Evolutionary conservation across 53 echinoderm and acorn worm genomes (phyloP).

Genomic region (Crossaster papposus): DNA sequence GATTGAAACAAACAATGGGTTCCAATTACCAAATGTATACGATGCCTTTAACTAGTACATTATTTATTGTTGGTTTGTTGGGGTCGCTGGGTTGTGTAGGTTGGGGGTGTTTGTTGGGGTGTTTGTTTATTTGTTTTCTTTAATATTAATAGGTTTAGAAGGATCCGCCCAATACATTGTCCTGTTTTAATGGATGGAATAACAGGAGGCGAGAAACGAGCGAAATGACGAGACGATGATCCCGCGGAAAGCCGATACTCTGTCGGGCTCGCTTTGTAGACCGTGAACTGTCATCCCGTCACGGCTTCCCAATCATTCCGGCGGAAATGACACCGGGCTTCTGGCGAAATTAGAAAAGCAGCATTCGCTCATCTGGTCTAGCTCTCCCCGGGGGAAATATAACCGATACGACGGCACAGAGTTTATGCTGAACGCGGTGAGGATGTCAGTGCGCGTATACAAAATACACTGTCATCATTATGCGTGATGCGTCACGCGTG

Average conservation of each 20-base stretch:
- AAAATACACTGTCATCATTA: neutral
- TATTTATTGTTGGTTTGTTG: too few relatives aligned
- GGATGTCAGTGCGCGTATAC: constrained; percentile 13
- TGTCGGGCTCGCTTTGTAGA: constrained; percentile 55
- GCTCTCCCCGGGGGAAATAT: constrained; percentile 52
- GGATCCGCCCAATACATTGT: neutral
- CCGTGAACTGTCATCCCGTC: constrained; percentile 58
- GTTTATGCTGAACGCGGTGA: constrained; percentile 26
- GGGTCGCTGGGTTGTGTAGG: too few relatives aligned
- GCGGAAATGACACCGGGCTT: constrained; percentile 50
- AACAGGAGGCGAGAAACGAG: constrained; percentile 43
- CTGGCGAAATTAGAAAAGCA: constrained; percentile 61
- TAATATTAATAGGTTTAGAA: neutral
- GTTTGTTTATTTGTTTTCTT: too few relatives aligned
- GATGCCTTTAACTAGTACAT: too few relatives aligned
- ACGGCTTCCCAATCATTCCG: constrained; percentile 52
- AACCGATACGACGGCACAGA: constrained; percentile 40
- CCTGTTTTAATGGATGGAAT: constrained; percentile 32
- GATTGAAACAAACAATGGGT: too few relatives aligned
- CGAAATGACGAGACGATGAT: constrained; percentile 45
- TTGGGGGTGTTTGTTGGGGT: too few relatives aligned
- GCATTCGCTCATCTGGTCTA: constrained; percentile 59
- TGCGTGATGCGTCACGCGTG: neutral
- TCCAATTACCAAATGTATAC: too few relatives aligned
- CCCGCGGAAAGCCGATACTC: constrained; percentile 47